Percentiles rank a stretch among this genome's conserved stretches.
Evolutionary conservation across 2,797 vertebrate species (phyloP).

Genomic region (Eleutherodactylus coqui): DNA sequence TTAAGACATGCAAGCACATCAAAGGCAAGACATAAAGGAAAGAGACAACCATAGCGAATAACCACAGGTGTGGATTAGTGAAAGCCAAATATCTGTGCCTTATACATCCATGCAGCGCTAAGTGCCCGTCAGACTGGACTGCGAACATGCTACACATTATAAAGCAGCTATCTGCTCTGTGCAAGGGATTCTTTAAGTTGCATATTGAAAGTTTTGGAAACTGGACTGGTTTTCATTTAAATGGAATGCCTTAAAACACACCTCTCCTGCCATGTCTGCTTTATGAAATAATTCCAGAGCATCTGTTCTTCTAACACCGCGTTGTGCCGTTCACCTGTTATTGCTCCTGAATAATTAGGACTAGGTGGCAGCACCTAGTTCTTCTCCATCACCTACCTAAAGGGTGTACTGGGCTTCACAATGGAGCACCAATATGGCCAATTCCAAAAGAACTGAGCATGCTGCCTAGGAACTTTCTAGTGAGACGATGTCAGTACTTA

Average conservation of each 20-base stretch:
- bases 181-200: conserved; percentile 79
- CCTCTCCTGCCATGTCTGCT: too few species aligned
- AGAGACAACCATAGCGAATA: neutral
- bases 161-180: conserved; percentile 73
- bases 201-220: neutral
- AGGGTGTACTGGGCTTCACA: too few species aligned
- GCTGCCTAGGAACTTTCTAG: too few species aligned
- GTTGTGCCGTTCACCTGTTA: too few species aligned
- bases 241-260: neutral
- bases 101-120: conserved; percentile 63
- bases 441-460: too few species aligned
- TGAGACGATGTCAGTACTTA: too few species aligned
- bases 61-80: neutral
- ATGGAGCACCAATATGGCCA: too few species aligned
- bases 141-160: conserved; percentile 78
- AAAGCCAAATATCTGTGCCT: neutral
- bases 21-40: neutral
- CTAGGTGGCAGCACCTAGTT: too few species aligned
- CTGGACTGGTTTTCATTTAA: neutral
- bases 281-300: too few species aligned
- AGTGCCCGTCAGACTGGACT: conserved; percentile 52
- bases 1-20: conserved; percentile 9
- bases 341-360: too few species aligned
- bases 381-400: too few species aligned
- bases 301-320: too few species aligned